A percentile compares a stretch with the other conserved stretches of the same genome.
Conservation (phyloP, 2,888 invertebrate genomes). For the Scaptomyza parva region DNA sequence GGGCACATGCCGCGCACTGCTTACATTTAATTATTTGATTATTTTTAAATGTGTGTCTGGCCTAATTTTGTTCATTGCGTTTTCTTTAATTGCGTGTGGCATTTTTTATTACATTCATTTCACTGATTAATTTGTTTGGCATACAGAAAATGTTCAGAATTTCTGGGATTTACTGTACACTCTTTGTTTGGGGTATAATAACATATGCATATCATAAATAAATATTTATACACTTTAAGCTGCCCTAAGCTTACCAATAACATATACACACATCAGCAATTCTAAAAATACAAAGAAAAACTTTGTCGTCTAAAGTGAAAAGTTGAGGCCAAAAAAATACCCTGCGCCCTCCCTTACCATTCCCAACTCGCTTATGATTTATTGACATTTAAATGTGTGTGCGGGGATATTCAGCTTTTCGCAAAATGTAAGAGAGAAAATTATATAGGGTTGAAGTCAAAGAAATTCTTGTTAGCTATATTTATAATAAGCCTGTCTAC, state of each 20-base stretch:
- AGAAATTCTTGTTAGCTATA: conserved; percentile 11
- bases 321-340: conserved; percentile 10
- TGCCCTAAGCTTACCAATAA: conserved; percentile 56
- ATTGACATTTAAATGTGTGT: conserved; percentile 70
- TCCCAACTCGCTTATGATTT: conserved; percentile 62
- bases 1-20: conserved; percentile 51
- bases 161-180: conserved; percentile 6
- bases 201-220: conserved; percentile 43
- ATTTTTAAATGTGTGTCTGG: conserved; percentile 67
- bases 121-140: conserved; percentile 47
- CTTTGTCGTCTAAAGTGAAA: conserved; percentile 41
- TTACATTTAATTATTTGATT: conserved; percentile 72
- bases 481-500: not conserved
- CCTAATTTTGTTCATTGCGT: conserved; percentile 54
- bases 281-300: conserved; percentile 46
- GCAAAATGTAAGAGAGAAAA: not conserved
- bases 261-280: conserved; percentile 23
- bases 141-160: conserved; percentile 19
- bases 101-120: conserved; percentile 57
- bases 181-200: too few species aligned
- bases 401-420: conserved; percentile 6
- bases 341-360: not conserved
- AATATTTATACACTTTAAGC: conserved; percentile 54
- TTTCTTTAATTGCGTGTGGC: conserved; percentile 55
- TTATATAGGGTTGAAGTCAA: not conserved